These are phyloP conservation scores for Mareca penelope DNA, from an alignment of 2,797 vertebrate species.

Conservation along the genomic window DNA sequence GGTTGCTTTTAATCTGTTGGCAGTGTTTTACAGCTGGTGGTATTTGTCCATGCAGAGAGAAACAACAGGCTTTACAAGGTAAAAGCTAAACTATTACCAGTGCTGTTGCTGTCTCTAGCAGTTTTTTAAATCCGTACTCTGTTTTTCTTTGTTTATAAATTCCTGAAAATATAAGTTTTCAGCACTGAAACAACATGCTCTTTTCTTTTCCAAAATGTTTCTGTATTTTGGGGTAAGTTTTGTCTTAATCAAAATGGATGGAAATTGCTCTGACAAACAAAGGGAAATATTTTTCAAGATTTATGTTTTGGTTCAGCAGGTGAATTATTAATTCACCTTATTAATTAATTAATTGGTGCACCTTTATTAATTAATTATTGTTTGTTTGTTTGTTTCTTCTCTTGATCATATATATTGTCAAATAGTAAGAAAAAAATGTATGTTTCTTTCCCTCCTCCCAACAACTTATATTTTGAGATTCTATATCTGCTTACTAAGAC, in stretches of 20 bases:
- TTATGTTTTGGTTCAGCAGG: neutral
- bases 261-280: neutral
- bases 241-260: neutral
- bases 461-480: neutral
- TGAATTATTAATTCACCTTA: neutral
- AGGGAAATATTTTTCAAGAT: neutral
- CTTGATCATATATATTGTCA: neutral
- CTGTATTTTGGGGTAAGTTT: neutral
- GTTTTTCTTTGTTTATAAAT: neutral
- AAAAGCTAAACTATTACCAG: neutral
- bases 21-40: neutral
- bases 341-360: no score
- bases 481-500: neutral
- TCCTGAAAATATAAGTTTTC: neutral
- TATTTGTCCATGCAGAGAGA: neutral
- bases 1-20: neutral
- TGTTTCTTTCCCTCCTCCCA: neutral
- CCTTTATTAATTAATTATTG: neutral
- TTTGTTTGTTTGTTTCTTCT: neutral
- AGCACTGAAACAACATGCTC: neutral
- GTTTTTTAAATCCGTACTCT: neutral
- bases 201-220: accelerated
- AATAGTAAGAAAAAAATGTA: neutral
- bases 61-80: neutral
- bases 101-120: neutral